A percentile compares a stretch with the other conserved stretches of the same genome.
Conservation (phyloP, 2,113 vertebrate species). For the Cyanocitta stelleri region DNA sequence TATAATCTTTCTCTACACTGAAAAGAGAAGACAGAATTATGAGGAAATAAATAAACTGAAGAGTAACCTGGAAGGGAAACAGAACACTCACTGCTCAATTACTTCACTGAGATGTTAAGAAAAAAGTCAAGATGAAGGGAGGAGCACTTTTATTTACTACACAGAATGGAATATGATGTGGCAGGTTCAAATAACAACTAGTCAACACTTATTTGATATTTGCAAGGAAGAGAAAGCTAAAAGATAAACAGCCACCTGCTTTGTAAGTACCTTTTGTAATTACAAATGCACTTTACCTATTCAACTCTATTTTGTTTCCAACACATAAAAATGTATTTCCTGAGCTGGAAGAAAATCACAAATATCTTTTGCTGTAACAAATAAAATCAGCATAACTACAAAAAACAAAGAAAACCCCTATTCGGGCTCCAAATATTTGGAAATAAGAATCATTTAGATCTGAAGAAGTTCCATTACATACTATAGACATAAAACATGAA, state of each 20-base stretch:
- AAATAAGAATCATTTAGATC: background rate
- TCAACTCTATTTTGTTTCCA: background rate
- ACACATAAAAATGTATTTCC: background rate
- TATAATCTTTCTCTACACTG: background rate
- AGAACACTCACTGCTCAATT: background rate
- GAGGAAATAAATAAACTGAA: background rate
- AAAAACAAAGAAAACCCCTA: background rate
- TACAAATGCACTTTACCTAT: background rate
- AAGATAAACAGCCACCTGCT: conserved; percentile 44
- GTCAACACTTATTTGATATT: background rate
- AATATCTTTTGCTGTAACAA: background rate
- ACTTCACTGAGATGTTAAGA: background rate
- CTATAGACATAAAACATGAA: background rate
- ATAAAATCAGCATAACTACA: background rate
- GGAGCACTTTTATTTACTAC: conserved; percentile 69
- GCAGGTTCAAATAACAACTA: background rate
- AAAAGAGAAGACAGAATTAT: background rate
- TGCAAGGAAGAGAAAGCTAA: background rate
- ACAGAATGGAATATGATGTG: conserved; percentile 65
- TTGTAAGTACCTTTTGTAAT: background rate
- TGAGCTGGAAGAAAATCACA: background rate
- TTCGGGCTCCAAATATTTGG: background rate
- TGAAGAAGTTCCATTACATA: background rate
- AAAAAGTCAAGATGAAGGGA: conserved; percentile 58
- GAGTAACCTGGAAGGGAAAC: background rate